Base-by-base conservation (phyloP, 2,113 vertebrate species). In the Gasterosteus aculeatus region DNA sequence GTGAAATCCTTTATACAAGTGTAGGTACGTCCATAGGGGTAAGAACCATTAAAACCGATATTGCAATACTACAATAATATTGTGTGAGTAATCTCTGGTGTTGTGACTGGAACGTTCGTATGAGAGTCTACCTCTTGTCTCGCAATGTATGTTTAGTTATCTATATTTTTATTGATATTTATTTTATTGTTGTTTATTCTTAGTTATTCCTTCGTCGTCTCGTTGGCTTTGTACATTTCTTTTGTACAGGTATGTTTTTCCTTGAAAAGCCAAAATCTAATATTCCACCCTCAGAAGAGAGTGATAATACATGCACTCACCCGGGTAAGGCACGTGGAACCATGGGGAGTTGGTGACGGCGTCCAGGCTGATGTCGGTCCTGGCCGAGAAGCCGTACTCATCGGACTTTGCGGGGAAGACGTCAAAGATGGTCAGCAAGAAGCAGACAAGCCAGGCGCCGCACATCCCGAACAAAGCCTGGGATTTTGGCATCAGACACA, bases 391-490 rank as follows among this genome's bases (percentile, higher is more conserved):
- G 39, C 94, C 94, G 14, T 95, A 95, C 65, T 89, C 51, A 4
- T 90, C 72, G 0, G 92, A 84, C 10, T 91, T 92, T 4, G 89
- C 85, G 10, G 95, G 94, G 39, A 95, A 76, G 70, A 89, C 90
- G 15, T 93, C 75, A 35, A 90, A 94, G 77, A 89, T 14, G 31
- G 94, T 95, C 47, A 95, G 80, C 16, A 95, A 58, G 70, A 93
- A 95, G 75, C 94, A 95, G 75, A 95, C 60, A 33, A 95, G 80
- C 94, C 94, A 95, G 47, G 91, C 90, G 10, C 93, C 92, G n/a
- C 94, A 93, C 93, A 95, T 95, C 74, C 94, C 94, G 29, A 95
- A 91, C 72, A 95, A 78, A 75, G 92, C 94, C 95, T 95, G 47
- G 19, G 58, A 35, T 35, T 26, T 49, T n/a, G 12, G n/a, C 4